Percentiles rank a stretch among this genome's conserved stretches.
Evolutionary conservation across 2,113 vertebrate species (phyloP).

Genomic region (Columba janthina): DNA sequence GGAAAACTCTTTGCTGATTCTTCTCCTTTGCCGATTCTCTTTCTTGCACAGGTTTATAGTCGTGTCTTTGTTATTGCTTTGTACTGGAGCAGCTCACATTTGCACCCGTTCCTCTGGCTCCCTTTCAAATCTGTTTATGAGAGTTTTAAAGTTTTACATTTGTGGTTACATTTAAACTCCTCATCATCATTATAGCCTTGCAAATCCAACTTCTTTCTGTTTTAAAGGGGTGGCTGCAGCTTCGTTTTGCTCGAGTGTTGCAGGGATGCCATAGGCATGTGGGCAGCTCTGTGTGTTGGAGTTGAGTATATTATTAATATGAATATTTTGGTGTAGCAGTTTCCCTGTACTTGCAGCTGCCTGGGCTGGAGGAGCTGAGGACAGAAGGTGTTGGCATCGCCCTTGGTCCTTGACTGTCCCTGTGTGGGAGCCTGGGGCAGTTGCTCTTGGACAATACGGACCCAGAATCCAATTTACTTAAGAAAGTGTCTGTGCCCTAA

Average conservation of each 20-base stretch:
- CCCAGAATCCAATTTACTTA: not conserved
- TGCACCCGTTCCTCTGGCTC: slow-evolving; percentile 43
- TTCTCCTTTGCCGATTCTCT: not conserved
- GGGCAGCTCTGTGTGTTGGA: not conserved
- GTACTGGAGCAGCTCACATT: not conserved
- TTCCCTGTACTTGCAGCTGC: not conserved
- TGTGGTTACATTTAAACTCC: slow-evolving; percentile 61
- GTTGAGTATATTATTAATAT: too few relatives aligned
- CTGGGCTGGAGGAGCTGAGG: not conserved
- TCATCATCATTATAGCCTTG: slow-evolving; percentile 23
- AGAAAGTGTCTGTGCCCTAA: not conserved
- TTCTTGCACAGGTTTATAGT: not conserved
- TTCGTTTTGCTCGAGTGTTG: not conserved
- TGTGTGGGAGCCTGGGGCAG: not conserved
- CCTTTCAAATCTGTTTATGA: slow-evolving; percentile 57
- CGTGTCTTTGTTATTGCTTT: not conserved
- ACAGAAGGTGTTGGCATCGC: not conserved
- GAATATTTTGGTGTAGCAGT: not conserved
- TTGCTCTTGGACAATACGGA: not conserved
- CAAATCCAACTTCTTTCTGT: slow-evolving; percentile 24
- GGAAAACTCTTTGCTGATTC: not conserved
- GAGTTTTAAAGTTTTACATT: slow-evolving; percentile 66
- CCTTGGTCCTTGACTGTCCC: fast-evolving
- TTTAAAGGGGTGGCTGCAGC: not conserved
- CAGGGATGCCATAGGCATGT: fast-evolving